Percentiles rank a stretch among this genome's conserved stretches.
Evolutionary conservation across 92 coral and sea anemone genomes (phyloP).

Genomic region (Epizoanthus rinbou): DNA sequence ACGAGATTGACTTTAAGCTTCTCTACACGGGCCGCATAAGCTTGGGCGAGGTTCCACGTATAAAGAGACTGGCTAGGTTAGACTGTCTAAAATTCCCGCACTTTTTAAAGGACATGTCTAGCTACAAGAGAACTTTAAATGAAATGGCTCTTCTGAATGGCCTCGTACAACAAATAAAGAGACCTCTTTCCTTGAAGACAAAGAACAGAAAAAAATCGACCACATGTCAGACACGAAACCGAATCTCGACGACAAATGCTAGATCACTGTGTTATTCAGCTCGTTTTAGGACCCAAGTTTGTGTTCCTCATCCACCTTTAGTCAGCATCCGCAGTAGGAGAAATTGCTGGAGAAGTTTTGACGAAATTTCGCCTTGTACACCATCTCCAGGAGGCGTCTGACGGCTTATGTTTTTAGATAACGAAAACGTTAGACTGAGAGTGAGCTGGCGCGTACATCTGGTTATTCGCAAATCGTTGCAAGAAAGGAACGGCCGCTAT

Average conservation of each 20-base stretch:
- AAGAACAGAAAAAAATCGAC: constrained; percentile 54
- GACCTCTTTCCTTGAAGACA: constrained; percentile 64
- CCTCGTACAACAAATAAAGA: constrained; percentile 64
- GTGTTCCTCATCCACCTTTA: constrained; percentile 39
- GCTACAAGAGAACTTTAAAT: constrained; percentile 76
- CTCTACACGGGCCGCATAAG: constrained; percentile 90
- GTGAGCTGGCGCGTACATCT: neutral
- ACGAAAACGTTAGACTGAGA: neutral
- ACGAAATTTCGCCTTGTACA: constrained; percentile 8
- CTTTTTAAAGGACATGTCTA: constrained; percentile 71
- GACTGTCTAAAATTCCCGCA: constrained; percentile 83
- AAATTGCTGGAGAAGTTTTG: constrained; percentile 22
- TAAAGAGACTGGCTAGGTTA: constrained; percentile 83
- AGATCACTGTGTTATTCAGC: constrained; percentile 61
- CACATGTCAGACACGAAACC: constrained; percentile 40
- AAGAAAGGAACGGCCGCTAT: neutral
- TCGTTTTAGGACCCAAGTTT: constrained; percentile 30
- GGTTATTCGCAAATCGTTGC: neutral
- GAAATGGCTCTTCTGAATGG: constrained; percentile 91
- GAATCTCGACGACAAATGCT: constrained; percentile 35
- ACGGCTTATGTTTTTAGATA: neutral
- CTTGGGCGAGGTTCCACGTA: constrained; percentile 77
- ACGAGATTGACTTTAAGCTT: constrained; percentile 94
- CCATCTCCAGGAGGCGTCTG: constrained; percentile 1
- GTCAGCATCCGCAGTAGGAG: constrained; percentile 13